A percentile compares a stretch with the other conserved stretches of the same genome.
phyloP scores from a whole-genome alignment of 2,888 invertebrate genomes.

The Erpobdella octoculata region DNA sequence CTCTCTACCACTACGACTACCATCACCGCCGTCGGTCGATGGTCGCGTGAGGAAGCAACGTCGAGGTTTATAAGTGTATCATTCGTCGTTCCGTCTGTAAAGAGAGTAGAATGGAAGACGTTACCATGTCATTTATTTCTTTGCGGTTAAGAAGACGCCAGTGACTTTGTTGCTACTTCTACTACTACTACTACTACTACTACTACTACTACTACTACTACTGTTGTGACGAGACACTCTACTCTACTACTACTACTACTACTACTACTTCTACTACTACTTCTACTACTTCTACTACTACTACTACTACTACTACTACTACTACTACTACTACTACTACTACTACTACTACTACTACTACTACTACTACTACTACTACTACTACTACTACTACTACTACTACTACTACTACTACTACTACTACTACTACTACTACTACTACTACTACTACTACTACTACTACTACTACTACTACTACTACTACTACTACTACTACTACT shows the following conservation, averaged over 20 bases:
- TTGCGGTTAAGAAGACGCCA: no score
- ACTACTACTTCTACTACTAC: constrained; percentile 33
- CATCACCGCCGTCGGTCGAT: constrained; percentile 2
- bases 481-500: not conserved
- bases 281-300: constrained; percentile 33
- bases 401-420: constrained; percentile 31
- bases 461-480: constrained; percentile 8
- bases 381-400: constrained; percentile 33
- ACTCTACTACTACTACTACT: not conserved
- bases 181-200: constrained; percentile 35
- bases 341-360: constrained; percentile 29
- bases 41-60: no score
- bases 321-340: constrained; percentile 29
- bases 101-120: no score
- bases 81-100: no score
- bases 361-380: constrained; percentile 33
- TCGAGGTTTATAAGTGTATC: no score
- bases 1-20: not conserved
- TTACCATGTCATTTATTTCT: no score
- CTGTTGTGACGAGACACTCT: constrained; percentile 30
- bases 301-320: constrained; percentile 28
- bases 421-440: constrained; percentile 33
- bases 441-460: constrained; percentile 30
- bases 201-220: constrained; percentile 35
- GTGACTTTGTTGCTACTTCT: constrained; percentile 27